Conservation (phyloP, 2,888 invertebrate species). For the Ochropleura plecta region DNA sequence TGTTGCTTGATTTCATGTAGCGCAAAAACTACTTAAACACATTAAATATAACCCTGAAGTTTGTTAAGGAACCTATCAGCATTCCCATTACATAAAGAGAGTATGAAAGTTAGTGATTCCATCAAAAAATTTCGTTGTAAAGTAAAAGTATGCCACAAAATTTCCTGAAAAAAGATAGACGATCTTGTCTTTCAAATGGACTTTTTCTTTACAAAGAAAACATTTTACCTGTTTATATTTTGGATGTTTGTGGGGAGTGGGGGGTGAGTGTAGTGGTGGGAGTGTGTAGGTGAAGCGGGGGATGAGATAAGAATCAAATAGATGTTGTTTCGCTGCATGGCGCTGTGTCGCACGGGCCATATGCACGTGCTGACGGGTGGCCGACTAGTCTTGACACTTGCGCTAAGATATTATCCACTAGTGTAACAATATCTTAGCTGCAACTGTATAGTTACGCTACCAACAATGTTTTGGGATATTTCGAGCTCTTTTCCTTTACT, state of each 20-base stretch:
- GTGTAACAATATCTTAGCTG: slow-evolving; percentile 62
- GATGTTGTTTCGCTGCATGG: slow-evolving; percentile 89
- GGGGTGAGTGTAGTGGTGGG: slow-evolving; percentile 65
- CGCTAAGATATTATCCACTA: slow-evolving; percentile 70
- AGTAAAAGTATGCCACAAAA: slow-evolving; percentile 67
- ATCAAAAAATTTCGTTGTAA: slow-evolving; percentile 58
- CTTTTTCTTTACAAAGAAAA: slow-evolving; percentile 84
- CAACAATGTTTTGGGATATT: slow-evolving; percentile 49
- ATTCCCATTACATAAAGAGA: slow-evolving; percentile 26
- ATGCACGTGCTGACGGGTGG: slow-evolving; percentile 86
- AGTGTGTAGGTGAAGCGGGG: slow-evolving; percentile 68
- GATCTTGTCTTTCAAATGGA: slow-evolving; percentile 83
- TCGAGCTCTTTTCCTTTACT: slow-evolving; percentile 43
- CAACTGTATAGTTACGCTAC: slow-evolving; percentile 46
- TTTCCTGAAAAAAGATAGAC: slow-evolving; percentile 76
- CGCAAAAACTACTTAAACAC: not conserved
- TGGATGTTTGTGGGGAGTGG: slow-evolving; percentile 76
- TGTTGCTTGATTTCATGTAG: slow-evolving; percentile 19
- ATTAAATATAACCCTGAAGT: slow-evolving; percentile 7
- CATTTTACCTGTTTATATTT: slow-evolving; percentile 88
- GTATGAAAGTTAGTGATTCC: slow-evolving; percentile 39
- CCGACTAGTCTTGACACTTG: slow-evolving; percentile 86
- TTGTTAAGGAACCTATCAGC: slow-evolving; percentile 12
- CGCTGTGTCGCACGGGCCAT: slow-evolving; percentile 81
- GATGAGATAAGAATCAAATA: slow-evolving; percentile 90